Percentiles rank a stretch among this genome's conserved stretches.
phyloP scores from a whole-genome alignment of 2,113 vertebrate species.

The Oophaga pumilio region DNA sequence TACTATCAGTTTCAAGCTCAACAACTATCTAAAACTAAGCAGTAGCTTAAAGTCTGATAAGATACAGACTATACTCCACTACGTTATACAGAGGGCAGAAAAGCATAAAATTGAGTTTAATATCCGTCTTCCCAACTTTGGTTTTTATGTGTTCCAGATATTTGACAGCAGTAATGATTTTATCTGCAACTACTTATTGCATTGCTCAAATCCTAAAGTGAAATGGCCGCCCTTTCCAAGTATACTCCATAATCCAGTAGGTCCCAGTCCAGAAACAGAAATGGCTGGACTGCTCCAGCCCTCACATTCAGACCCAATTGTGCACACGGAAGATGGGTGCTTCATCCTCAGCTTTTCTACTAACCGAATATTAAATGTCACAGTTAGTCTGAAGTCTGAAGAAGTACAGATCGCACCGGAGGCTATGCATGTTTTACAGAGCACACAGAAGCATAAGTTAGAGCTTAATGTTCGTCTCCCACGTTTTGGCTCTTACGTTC shows the following conservation, averaged over 20 bases:
- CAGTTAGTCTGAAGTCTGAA: constrained; percentile 42
- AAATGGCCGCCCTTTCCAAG: constrained; percentile 60
- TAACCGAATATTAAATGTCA: constrained; percentile 35
- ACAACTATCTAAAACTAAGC: constrained; percentile 40
- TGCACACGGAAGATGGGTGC: constrained; percentile 57
- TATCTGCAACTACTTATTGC: constrained; percentile 62
- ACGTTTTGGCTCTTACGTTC: constrained; percentile 57
- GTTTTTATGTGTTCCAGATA: constrained; percentile 60
- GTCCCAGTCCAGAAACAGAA: constrained; percentile 61
- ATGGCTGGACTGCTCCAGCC: constrained; percentile 54
- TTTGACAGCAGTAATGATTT: constrained; percentile 49
- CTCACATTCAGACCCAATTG: constrained; percentile 48
- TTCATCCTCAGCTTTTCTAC: constrained; percentile 56
- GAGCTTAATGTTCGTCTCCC: constrained; percentile 61
- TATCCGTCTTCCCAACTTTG: constrained; percentile 58
- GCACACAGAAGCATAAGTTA: constrained; percentile 30
- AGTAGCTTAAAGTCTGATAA: constrained; percentile 44
- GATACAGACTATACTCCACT: constrained; percentile 23
- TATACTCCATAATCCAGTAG: constrained; percentile 53
- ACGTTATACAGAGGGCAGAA: constrained; percentile 49
- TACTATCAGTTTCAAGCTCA: constrained; percentile 53
- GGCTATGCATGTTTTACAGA: constrained; percentile 52
- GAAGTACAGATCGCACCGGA: constrained; percentile 23
- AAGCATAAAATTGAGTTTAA: constrained; percentile 58
- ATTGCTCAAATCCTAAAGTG: constrained; percentile 56